Conservation (phyloP, 2,888 invertebrate species). For the Apotomis betuletana region DNA sequence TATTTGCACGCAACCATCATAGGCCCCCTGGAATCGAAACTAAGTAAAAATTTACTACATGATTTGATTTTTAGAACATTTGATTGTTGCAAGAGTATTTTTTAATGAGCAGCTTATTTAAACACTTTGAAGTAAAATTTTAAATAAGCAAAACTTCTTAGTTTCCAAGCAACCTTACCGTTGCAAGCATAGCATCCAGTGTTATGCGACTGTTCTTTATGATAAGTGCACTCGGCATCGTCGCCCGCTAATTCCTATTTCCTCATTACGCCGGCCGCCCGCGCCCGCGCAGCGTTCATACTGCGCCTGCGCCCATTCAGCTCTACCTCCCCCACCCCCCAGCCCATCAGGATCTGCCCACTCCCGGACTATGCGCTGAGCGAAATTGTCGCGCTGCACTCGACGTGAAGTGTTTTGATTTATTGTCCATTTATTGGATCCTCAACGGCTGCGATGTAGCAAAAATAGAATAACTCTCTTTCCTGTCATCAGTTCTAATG, state of each 20-base stretch:
- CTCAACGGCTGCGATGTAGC: conserved; percentile 59
- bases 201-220: conserved; percentile 39
- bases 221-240: conserved; percentile 69
- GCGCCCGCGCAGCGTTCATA: conserved; percentile 44
- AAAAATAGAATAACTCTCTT: conserved; percentile 62
- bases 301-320: conserved; percentile 72
- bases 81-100: too few species aligned
- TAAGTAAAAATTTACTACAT: too few species aligned
- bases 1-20: too few species aligned
- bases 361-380: conserved; percentile 57
- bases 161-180: conserved; percentile 4
- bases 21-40: too few species aligned
- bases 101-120: background rate
- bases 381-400: conserved; percentile 73
- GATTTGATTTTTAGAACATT: too few species aligned
- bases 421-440: conserved; percentile 77
- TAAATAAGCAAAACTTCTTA: background rate
- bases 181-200: conserved; percentile 25
- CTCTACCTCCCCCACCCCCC: conserved; percentile 50
- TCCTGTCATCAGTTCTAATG: conserved; percentile 48
- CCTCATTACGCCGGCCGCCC: conserved; percentile 76
- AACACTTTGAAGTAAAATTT: conserved; percentile 16
- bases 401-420: conserved; percentile 76
- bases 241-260: conserved; percentile 81
- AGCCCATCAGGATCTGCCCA: conserved; percentile 53